Percentiles rank a stretch among this genome's conserved stretches.
phyloP scores from a whole-genome alignment of 1,140 invertebrate species.

The Zaprionus gabonicus region DNA sequence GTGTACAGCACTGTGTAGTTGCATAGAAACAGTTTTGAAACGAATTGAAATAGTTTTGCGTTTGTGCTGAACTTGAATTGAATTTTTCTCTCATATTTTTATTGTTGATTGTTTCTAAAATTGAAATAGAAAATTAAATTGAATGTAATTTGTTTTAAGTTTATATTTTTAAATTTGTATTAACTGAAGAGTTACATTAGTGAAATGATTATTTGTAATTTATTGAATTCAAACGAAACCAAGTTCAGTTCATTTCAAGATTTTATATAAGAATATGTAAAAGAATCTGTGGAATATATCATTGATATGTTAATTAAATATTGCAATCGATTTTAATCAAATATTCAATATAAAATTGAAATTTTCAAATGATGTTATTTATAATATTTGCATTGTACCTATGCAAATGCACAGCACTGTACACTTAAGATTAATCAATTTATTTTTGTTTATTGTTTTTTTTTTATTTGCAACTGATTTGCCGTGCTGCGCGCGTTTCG shows the following conservation, averaged over 20 bases:
- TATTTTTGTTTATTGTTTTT: slow-evolving; percentile 11
- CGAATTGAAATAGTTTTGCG: not conserved
- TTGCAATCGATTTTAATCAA: not conserved
- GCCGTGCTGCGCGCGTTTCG: slow-evolving; percentile 21
- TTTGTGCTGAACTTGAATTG: not conserved
- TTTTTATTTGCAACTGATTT: slow-evolving; percentile 8
- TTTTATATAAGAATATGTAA: not conserved
- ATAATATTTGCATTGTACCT: not conserved
- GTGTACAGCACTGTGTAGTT: slow-evolving; percentile 7
- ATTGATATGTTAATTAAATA: not conserved
- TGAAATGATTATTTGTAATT: too few relatives aligned
- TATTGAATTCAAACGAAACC: too few relatives aligned
- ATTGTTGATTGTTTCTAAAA: not conserved
- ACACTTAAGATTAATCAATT: not conserved
- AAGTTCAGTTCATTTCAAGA: too few relatives aligned
- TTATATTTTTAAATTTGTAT: not conserved
- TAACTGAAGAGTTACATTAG: not conserved
- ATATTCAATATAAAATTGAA: too few relatives aligned
- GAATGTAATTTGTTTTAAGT: not conserved
- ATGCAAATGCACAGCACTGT: slow-evolving; percentile 18
- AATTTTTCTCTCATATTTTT: not conserved
- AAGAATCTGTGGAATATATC: too few relatives aligned
- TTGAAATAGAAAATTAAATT: not conserved
- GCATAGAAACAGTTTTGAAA: not conserved
- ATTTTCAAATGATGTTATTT: not conserved